These are phyloP conservation scores for Heliconius nattereri DNA, from an alignment of 1,140 invertebrate genomes.

Conservation along the genomic window DNA sequence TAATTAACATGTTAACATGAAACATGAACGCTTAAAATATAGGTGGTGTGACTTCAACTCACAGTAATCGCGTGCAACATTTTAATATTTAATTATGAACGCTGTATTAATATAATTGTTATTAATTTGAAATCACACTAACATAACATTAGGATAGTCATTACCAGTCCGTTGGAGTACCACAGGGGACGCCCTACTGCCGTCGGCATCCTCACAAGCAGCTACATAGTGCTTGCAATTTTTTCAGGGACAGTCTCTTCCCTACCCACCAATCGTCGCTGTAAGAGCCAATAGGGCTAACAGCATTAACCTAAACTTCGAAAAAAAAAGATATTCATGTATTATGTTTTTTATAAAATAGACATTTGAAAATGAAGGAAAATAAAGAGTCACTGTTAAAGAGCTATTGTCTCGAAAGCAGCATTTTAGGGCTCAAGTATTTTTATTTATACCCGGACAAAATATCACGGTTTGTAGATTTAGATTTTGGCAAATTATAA, in stretches of 20 bases:
- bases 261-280: no score
- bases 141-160: background rate
- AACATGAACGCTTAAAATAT: background rate
- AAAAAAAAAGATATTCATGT: background rate
- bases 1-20: no score
- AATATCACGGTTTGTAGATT: slow-evolving; percentile 53
- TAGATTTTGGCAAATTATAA: no score
- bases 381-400: slow-evolving; percentile 45
- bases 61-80: background rate
- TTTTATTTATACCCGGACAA: slow-evolving; percentile 68
- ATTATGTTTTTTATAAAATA: background rate
- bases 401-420: slow-evolving; percentile 60
- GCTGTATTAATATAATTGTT: background rate
- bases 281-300: background rate
- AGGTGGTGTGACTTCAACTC: background rate
- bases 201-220: no score
- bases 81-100: background rate
- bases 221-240: no score
- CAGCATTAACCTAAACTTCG: background rate
- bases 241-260: no score
- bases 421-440: slow-evolving; percentile 63
- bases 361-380: slow-evolving; percentile 39
- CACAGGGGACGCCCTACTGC: background rate
- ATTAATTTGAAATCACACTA: background rate
- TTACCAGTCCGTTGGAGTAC: background rate